A percentile compares a stretch with the other conserved stretches of the same genome.
These are phyloP conservation scores for Carabus problematicus DNA, from an alignment of 2,888 invertebrate species.

Conservation along the genomic window DNA sequence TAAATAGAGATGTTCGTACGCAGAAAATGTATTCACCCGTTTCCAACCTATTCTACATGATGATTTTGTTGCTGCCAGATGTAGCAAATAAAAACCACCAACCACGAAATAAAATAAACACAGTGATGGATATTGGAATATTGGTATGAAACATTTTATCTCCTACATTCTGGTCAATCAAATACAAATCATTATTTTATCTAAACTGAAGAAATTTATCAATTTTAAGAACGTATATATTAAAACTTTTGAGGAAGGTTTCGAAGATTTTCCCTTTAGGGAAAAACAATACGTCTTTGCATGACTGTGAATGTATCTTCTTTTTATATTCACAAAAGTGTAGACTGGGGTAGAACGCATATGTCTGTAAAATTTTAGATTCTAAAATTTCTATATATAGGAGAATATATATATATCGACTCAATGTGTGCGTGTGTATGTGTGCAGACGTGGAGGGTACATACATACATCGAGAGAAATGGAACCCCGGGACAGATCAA, in stretches of 20 bases:
- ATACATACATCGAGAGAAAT: not conserved
- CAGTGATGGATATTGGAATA: not conserved
- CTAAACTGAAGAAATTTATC: too few relatives aligned
- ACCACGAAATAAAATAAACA: not conserved
- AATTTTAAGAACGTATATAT: too few relatives aligned
- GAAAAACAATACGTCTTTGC: conserved; percentile 25
- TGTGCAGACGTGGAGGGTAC: not conserved
- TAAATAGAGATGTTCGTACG: conserved; percentile 8
- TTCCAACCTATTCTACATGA: conserved; percentile 22
- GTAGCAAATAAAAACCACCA: not conserved
- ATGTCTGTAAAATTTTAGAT: conserved; percentile 32
- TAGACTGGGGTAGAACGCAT: conserved; percentile 24
- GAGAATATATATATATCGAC: conserved; percentile 8
- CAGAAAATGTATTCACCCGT: conserved; percentile 3
- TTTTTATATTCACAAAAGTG: conserved; percentile 25
- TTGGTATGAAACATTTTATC: not conserved
- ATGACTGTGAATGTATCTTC: conserved; percentile 34
- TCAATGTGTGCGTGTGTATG: not conserved
- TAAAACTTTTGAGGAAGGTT: too few relatives aligned
- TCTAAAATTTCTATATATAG: conserved; percentile 31
- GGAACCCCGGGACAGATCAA: conserved; percentile 55
- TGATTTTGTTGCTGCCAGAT: too few relatives aligned
- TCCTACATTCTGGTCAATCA: too few relatives aligned
- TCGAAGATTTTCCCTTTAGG: conserved; percentile 12
- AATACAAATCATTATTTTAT: too few relatives aligned